Evolutionary conservation across 2,113 vertebrate genomes (phyloP), one percentile per base, ranked within the genome.

Genomic region (Apus apus): DNA sequence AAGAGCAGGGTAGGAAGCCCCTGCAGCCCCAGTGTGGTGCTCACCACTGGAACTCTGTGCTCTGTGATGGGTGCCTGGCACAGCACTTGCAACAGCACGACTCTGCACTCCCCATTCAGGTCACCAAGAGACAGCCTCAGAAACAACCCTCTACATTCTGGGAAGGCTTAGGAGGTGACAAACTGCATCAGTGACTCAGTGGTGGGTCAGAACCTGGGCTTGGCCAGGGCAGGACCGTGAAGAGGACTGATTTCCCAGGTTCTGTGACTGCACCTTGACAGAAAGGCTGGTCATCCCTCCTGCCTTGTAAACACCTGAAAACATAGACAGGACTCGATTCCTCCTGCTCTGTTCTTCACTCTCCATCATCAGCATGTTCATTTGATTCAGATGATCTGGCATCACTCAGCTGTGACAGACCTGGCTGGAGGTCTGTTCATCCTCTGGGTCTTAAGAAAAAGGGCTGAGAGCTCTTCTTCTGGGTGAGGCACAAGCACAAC

Each of bases 1-100:
- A 84, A 53, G 23, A 34, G 9, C 22, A 23, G 30, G 9, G 22
- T 25, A 73, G 73, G 50, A 87, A 8, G 11, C 5, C 57, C 7
- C 34, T 13, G 14, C 1, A 5, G 29, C 29, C 4, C 3, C 0
- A 3, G 19, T 0, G 1, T 0, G 0, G 7, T 0, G 1, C 2
- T 36, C 29, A 18, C 20, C 1, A 2, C 30, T 4, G 48, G 40
- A 71, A 22, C 19, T 30, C 3, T 0, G 21, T 50, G 16, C 40
- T 77, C 14, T 20, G 65, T 51, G 11, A 3, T 30, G 11, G 4
- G 12, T 48, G 25, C 45, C 45, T 27, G 53, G 30, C 36, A 56
- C 0, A 3, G 65, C 27, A 6, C 30, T 16, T 32, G 32, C 34
- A 72, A 48, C 8, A 53, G 5, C 43, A 50, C 3, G 8, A 60